These are phyloP conservation scores for Protosalanx chinensis DNA, from an alignment of 2,797 vertebrate genomes.

Conservation along the genomic window DNA sequence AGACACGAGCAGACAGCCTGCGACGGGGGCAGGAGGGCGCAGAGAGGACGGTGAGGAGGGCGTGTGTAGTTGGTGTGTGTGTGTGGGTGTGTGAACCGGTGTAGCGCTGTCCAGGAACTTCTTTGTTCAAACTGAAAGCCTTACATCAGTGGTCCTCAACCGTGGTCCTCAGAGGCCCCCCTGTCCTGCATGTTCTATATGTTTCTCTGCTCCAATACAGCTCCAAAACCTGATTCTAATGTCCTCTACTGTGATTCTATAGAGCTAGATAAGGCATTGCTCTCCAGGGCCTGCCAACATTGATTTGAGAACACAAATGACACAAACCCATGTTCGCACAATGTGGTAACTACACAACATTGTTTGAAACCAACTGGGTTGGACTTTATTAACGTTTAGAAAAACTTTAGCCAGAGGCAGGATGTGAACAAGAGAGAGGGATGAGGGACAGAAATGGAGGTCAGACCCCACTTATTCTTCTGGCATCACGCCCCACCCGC, in stretches of 20 bases:
- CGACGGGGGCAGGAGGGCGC: constrained; percentile 73
- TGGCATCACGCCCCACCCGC: background rate
- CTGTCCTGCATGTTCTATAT: too few species aligned
- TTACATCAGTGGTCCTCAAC: too few species aligned
- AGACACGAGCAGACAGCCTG: constrained; percentile 64
- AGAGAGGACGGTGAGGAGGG: constrained; percentile 83
- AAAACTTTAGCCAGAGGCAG: background rate
- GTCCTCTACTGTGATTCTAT: too few species aligned
- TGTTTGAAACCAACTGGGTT: constrained; percentile 1
- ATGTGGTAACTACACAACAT: background rate
- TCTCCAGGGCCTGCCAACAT: background rate
- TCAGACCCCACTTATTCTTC: background rate
- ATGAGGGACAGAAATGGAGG: background rate
- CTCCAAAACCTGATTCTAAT: too few species aligned
- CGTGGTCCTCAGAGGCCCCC: too few species aligned
- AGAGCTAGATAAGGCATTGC: background rate
- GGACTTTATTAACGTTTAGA: background rate
- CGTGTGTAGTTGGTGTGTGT: constrained; percentile 3
- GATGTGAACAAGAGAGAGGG: background rate
- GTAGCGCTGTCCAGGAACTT: background rate
- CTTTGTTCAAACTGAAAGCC: background rate
- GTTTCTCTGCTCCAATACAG: too few species aligned
- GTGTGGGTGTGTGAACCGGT: background rate
- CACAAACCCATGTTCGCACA: background rate
- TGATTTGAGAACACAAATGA: constrained; percentile 5